These are phyloP conservation scores for Platyrinchus mystaceus DNA, from an alignment of 2,797 vertebrate species.

Conservation along the genomic window DNA sequence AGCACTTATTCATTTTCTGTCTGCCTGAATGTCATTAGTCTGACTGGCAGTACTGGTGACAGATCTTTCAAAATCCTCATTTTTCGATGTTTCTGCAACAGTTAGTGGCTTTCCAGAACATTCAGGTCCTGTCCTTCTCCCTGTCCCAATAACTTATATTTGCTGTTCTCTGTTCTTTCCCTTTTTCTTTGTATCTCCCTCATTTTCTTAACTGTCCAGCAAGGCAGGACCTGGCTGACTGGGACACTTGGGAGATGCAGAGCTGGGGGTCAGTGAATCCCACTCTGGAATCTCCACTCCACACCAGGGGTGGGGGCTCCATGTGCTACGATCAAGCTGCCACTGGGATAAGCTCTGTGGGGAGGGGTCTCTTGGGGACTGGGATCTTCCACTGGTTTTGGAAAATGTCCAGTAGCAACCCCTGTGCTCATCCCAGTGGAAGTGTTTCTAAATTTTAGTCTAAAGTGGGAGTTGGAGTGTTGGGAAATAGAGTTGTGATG, in stretches of 20 bases:
- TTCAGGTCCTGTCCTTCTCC: background rate
- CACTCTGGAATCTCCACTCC: accelerated
- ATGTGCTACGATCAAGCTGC: background rate
- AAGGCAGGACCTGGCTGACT: background rate
- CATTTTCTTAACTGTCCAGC: background rate
- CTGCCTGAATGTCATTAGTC: background rate
- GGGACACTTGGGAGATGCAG: background rate
- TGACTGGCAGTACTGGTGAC: background rate
- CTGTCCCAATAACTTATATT: accelerated
- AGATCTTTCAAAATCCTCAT: background rate
- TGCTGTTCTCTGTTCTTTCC: background rate
- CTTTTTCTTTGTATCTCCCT: background rate
- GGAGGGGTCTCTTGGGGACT: accelerated
- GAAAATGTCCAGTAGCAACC: background rate
- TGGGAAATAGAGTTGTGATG: no score
- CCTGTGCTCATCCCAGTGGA: no score
- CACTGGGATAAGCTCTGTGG: background rate
- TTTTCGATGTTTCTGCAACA: background rate
- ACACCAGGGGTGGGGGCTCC: background rate
- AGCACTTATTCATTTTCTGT: background rate
- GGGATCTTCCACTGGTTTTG: background rate
- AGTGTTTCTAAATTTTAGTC: no score
- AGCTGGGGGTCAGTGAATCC: background rate
- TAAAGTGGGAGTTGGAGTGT: no score
- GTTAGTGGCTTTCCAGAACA: background rate